A percentile compares a stretch with the other conserved stretches of the same genome.
phyloP scores from a whole-genome alignment of 2,888 invertebrate genomes.

The Pasiphila rectangulata region DNA sequence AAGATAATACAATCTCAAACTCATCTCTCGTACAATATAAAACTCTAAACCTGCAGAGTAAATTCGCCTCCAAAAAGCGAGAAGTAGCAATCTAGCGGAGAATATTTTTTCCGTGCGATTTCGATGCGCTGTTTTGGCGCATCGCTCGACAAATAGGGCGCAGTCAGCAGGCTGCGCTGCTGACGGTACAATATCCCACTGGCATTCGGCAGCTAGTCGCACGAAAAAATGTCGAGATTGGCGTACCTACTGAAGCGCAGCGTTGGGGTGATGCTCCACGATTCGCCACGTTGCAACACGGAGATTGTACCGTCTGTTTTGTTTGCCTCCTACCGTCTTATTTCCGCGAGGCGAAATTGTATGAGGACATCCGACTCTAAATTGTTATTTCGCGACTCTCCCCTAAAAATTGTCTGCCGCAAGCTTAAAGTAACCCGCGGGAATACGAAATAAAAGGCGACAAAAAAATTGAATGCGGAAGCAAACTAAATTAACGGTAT shows the following conservation, averaged over 20 bases:
- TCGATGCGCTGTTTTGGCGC: slow-evolving; percentile 78
- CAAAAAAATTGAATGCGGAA: slow-evolving; percentile 43
- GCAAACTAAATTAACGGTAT: slow-evolving; percentile 63
- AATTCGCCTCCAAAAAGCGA: slow-evolving; percentile 71
- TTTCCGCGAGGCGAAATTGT: slow-evolving; percentile 68
- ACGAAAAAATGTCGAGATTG: slow-evolving; percentile 75
- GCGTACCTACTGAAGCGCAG: slow-evolving; percentile 56
- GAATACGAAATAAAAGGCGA: slow-evolving; percentile 38
- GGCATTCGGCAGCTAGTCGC: slow-evolving; percentile 44
- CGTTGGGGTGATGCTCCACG: slow-evolving; percentile 68
- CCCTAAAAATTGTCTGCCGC: slow-evolving; percentile 45
- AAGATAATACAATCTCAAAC: slow-evolving; percentile 71
- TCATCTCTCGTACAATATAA: slow-evolving; percentile 67
- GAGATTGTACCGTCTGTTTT: slow-evolving; percentile 75
- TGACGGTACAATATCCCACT: slow-evolving; percentile 67
- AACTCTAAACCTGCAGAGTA: slow-evolving; percentile 65
- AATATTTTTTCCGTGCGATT: slow-evolving; percentile 77
- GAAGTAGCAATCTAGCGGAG: slow-evolving; percentile 68
- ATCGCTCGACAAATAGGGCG: slow-evolving; percentile 76
- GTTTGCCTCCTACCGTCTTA: slow-evolving; percentile 75
- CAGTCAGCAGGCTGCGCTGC: slow-evolving; percentile 70
- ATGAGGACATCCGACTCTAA: slow-evolving; percentile 60
- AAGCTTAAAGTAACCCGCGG: slow-evolving; percentile 35
- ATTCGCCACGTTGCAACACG: slow-evolving; percentile 74
- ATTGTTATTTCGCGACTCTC: slow-evolving; percentile 60